Conservation (phyloP, 2,113 vertebrate species). For the Speoplatyrhinus poulsoni region DNA sequence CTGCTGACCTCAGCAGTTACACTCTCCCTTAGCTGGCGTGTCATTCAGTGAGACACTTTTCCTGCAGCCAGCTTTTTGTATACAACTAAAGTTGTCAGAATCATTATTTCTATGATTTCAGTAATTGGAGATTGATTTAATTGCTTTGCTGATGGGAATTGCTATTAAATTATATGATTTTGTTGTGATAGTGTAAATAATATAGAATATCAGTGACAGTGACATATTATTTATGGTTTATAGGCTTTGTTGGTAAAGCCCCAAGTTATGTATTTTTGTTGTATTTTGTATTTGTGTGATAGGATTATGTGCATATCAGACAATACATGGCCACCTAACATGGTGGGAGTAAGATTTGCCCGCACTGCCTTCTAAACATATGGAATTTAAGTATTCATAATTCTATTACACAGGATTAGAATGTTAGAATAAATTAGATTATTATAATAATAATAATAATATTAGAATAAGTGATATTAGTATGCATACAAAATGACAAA, state of each 20-base stretch:
- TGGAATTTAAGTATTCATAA: no score
- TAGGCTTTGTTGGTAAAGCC: slow-evolving; percentile 10
- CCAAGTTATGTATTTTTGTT: no score
- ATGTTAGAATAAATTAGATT: no score
- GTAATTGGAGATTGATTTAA: slow-evolving; percentile 14
- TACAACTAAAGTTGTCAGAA: slow-evolving; percentile 34
- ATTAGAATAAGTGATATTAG: no score
- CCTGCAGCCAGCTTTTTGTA: slow-evolving; percentile 9
- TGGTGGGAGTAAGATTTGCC: no score
- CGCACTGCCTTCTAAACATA: no score
- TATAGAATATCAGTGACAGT: slow-evolving; percentile 31
- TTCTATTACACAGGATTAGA: no score
- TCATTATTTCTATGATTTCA: slow-evolving; percentile 23
- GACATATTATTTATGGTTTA: slow-evolving; percentile 45
- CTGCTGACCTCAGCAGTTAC: slow-evolving; percentile 34
- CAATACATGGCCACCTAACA: no score
- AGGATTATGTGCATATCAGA: no score
- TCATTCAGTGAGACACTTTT: slow-evolving; percentile 15
- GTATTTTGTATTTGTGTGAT: not conserved
- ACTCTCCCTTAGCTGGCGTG: slow-evolving; percentile 25
- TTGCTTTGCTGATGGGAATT: slow-evolving; percentile 29
- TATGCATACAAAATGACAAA: no score
- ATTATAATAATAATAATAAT: no score
- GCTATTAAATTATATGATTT: slow-evolving; percentile 26
- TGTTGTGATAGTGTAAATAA: slow-evolving; percentile 31